Evolutionary conservation across 2,888 invertebrate genomes (phyloP).

Genomic region (Conops quadrifasciatus): DNA sequence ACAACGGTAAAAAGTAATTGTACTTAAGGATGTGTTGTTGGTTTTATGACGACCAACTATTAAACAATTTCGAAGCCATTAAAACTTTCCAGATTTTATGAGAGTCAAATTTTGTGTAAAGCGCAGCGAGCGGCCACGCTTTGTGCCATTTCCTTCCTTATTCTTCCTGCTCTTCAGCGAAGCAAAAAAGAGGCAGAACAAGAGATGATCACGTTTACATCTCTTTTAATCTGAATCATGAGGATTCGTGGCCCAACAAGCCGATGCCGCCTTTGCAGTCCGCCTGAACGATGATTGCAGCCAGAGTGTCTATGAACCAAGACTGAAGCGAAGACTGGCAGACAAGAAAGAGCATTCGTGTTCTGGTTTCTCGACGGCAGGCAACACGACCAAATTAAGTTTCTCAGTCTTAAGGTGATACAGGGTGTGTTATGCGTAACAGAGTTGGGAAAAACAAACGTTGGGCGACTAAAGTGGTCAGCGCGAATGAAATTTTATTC

Average conservation of each 20-base stretch:
- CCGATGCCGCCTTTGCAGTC: not conserved
- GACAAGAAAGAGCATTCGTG: not conserved
- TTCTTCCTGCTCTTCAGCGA: not conserved
- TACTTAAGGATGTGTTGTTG: not conserved
- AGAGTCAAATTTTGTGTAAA: not conserved
- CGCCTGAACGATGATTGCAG: not conserved
- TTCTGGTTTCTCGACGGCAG: conserved; percentile 1
- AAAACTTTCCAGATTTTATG: not conserved
- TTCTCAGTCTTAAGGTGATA: not conserved
- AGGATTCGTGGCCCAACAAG: not conserved
- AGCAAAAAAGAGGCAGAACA: not conserved
- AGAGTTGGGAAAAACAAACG: not conserved
- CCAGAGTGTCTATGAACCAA: not conserved
- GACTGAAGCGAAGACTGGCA: no score
- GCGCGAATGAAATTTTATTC: not conserved
- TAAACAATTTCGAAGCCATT: not conserved
- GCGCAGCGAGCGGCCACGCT: not conserved
- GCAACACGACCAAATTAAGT: not conserved
- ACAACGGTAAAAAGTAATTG: not conserved
- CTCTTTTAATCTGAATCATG: conserved; percentile 8
- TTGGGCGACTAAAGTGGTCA: not conserved
- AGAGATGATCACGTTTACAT: conserved; percentile 9
- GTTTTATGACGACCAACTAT: not conserved
- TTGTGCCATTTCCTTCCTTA: not conserved
- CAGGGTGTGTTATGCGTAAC: not conserved